These are phyloP conservation scores for Neodiprion lecontei DNA, from an alignment of 1,140 invertebrate species.

Conservation along the genomic window DNA sequence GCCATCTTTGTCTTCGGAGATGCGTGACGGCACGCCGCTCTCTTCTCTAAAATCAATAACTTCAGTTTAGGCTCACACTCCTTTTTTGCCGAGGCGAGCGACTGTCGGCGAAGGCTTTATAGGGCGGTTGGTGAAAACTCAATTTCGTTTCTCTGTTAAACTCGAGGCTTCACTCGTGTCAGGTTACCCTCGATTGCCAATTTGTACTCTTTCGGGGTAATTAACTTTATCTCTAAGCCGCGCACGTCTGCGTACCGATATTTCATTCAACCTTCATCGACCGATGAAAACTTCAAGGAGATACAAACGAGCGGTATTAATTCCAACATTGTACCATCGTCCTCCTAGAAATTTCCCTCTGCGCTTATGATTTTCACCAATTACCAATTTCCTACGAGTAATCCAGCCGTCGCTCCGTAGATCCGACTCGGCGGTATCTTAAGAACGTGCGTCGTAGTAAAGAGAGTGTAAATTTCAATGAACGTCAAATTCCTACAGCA, in stretches of 20 bases:
- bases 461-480: neutral
- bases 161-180: neutral
- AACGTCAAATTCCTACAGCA: neutral
- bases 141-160: neutral
- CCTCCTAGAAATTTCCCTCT: too few species aligned
- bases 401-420: too few species aligned
- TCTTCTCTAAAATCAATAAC: constrained; percentile 6
- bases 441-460: neutral
- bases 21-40: neutral
- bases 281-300: neutral
- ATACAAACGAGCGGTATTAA: neutral
- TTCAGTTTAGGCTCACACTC: constrained; percentile 1
- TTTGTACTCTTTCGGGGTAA: constrained; percentile 1
- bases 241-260: neutral
- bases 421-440: neutral
- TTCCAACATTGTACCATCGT: too few species aligned
- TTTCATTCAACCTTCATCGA: neutral
- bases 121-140: neutral
- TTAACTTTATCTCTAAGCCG: neutral
- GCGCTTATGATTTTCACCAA: too few species aligned
- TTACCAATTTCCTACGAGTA: too few species aligned
- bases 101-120: constrained; percentile 4
- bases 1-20: neutral
- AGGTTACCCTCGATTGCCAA: constrained; percentile 7
- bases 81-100: neutral